A percentile compares a stretch with the other conserved stretches of the same genome.
These are phyloP conservation scores for Erythrocercus mccallii DNA, from an alignment of 2,113 vertebrate genomes.

Conservation along the genomic window DNA sequence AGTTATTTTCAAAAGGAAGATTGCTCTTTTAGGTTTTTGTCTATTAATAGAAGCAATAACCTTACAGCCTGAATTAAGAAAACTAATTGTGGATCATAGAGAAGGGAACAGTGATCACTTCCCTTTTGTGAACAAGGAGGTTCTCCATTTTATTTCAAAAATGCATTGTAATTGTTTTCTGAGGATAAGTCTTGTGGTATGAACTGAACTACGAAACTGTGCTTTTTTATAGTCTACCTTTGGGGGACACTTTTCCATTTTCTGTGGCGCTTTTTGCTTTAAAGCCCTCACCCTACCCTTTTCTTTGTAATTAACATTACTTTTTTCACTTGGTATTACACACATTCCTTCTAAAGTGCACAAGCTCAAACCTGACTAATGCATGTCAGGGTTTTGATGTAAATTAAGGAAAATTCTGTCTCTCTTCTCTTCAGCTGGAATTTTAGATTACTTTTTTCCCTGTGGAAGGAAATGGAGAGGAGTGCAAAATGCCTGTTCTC, in stretches of 20 bases:
- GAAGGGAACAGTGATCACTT: conserved; percentile 47
- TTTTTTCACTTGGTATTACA: neutral
- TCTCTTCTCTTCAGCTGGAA: neutral
- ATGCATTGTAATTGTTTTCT: neutral
- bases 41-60: neutral
- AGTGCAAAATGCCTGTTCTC: neutral
- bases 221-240: neutral
- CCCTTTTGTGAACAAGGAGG: conserved; percentile 12
- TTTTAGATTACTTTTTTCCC: neutral
- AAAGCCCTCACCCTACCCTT: neutral
- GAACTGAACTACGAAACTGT: neutral
- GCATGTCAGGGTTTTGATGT: neutral
- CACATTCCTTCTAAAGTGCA: neutral
- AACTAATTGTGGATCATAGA: neutral
- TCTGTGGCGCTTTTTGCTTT: neutral
- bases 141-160: conserved; percentile 42
- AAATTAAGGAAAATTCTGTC: neutral
- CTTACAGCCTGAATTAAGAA: neutral
- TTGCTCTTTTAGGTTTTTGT: neutral
- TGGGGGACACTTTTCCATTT: neutral
- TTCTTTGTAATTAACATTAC: neutral
- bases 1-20: conserved; percentile 3
- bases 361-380: neutral
- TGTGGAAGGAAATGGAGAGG: neutral
- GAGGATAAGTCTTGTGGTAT: neutral